Evolutionary conservation across 2,797 vertebrate genomes (phyloP).

Genomic region (Xenopus petersii): DNA sequence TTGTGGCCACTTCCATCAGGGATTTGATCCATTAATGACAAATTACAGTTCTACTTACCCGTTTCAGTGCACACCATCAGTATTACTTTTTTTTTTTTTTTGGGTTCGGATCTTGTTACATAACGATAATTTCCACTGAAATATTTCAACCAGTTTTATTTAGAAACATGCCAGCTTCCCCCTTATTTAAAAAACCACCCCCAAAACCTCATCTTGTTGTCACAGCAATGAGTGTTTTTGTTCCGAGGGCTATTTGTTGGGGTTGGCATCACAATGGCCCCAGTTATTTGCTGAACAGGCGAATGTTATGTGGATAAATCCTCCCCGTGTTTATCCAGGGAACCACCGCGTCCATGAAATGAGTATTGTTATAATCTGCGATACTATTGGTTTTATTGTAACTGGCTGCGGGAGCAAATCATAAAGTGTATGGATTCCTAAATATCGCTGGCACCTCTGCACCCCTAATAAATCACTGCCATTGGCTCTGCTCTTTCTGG

Average conservation of each 20-base stretch:
- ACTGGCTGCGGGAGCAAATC: constrained; percentile 52
- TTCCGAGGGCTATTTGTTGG: constrained; percentile 63
- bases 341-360: constrained; percentile 62
- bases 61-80: too few relatives aligned
- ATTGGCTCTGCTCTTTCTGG: constrained; percentile 20
- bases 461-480: constrained; percentile 20
- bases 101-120: constrained; percentile 61
- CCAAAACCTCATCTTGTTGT: constrained; percentile 61
- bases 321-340: constrained; percentile 65
- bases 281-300: constrained; percentile 59
- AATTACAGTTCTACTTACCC: too few relatives aligned
- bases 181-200: constrained; percentile 64
- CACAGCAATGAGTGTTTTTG: constrained; percentile 60
- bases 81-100: too few relatives aligned
- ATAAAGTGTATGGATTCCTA: constrained; percentile 49
- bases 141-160: constrained; percentile 67
- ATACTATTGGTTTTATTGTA: constrained; percentile 60
- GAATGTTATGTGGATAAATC: constrained; percentile 63
- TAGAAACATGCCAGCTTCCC: constrained; percentile 59
- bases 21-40: too few relatives aligned
- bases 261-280: constrained; percentile 61
- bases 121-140: constrained; percentile 57
- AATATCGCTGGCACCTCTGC: constrained; percentile 45
- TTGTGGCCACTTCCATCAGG: too few relatives aligned
- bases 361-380: constrained; percentile 62